Conservation (phyloP, 2,113 vertebrate species). For the Kryptolebias marmoratus region DNA sequence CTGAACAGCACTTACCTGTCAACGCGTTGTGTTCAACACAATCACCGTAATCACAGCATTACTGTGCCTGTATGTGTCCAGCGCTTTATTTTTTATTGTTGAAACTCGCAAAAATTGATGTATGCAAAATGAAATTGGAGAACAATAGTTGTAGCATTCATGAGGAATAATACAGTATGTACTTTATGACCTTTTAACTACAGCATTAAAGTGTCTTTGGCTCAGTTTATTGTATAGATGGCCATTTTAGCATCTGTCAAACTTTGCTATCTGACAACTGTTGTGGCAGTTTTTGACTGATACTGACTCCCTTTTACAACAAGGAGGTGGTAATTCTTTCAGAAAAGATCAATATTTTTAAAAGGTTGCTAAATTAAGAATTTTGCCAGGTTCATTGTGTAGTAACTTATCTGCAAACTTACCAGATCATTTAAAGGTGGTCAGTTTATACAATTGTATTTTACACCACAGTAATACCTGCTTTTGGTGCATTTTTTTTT, state of each 20-base stretch:
- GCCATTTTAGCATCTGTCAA: neutral
- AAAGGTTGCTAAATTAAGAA: no score
- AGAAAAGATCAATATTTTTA: no score
- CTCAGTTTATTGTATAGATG: neutral
- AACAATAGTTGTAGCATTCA: no score
- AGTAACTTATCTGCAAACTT: neutral
- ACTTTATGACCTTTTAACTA: neutral
- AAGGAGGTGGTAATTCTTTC: no score
- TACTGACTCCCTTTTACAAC: no score
- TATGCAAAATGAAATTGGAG: neutral
- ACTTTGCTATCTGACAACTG: neutral
- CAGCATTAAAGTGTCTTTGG: neutral
- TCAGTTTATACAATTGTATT: neutral
- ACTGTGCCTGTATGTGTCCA: no score
- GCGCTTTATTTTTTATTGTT: no score
- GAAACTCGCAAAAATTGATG: neutral
- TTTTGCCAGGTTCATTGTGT: no score
- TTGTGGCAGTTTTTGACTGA: no score
- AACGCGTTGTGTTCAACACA: neutral
- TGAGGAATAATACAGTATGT: no score
- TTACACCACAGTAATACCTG: neutral
- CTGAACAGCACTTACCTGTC: constrained; percentile 2
- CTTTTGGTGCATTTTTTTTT: neutral
- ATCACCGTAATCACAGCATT: no score
- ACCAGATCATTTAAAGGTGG: neutral